A percentile compares a stretch with the other conserved stretches of the same genome.
These are phyloP conservation scores for Micropoecilia bifurca DNA, from an alignment of 2,797 vertebrate genomes.

Conservation along the genomic window DNA sequence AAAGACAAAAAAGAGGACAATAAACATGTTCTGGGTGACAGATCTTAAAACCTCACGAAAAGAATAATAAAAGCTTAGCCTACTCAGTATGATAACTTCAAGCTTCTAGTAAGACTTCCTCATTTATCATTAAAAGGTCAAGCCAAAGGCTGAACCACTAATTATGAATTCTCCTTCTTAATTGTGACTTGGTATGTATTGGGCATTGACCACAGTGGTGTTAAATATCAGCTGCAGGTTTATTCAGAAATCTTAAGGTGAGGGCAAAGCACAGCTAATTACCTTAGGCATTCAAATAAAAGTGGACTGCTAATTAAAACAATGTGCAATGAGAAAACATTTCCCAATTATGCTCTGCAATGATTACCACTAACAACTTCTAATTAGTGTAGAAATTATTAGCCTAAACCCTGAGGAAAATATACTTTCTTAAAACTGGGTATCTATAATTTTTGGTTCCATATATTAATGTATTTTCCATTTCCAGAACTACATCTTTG, in stretches of 20 bases:
- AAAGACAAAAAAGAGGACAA: not conserved
- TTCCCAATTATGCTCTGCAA: slow-evolving; percentile 55
- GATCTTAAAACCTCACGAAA: not conserved
- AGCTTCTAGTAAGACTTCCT: slow-evolving; percentile 45
- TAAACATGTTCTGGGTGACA: not conserved
- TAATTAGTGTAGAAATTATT: slow-evolving; percentile 53
- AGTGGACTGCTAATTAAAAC: slow-evolving; percentile 64
- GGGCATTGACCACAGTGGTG: slow-evolving; percentile 22
- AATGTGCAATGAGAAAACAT: slow-evolving; percentile 44
- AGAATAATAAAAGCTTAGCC: not conserved
- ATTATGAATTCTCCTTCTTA: slow-evolving; percentile 51
- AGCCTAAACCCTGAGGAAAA: slow-evolving; percentile 42
- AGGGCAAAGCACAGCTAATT: slow-evolving; percentile 46
- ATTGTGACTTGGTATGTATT: slow-evolving; percentile 57
- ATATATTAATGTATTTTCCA: slow-evolving; percentile 3
- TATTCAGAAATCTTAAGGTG: slow-evolving; percentile 53
- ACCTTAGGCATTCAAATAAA: slow-evolving; percentile 57
- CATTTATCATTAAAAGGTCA: slow-evolving; percentile 60
- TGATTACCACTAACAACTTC: slow-evolving; percentile 61
- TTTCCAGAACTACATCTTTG: slow-evolving; percentile 3
- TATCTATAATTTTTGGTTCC: slow-evolving; percentile 28
- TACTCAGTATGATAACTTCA: slow-evolving; percentile 26
- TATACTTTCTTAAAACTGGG: slow-evolving; percentile 10
- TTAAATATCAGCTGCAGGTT: slow-evolving; percentile 48
- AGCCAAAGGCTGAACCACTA: slow-evolving; percentile 54